Evolutionary conservation across 2,888 invertebrate genomes (phyloP).

Genomic region (Apodemia zela): DNA sequence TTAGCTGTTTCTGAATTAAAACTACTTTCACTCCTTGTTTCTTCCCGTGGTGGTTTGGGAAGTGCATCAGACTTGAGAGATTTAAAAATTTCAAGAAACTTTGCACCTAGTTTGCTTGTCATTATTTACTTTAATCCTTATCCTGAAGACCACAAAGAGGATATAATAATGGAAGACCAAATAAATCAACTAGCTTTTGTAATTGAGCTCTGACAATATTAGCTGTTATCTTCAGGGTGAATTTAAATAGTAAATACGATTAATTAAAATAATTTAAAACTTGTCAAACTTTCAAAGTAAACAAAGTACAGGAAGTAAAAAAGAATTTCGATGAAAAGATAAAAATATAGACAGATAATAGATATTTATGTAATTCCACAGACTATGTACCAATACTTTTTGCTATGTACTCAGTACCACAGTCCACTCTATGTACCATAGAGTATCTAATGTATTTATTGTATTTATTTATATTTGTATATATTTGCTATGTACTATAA

Average conservation of each 20-base stretch:
- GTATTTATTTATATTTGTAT: too few species aligned
- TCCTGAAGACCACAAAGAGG: too few species aligned
- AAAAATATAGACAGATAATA: too few species aligned
- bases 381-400: too few species aligned
- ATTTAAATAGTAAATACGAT: neutral
- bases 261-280: neutral
- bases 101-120: constrained; percentile 41
- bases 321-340: too few species aligned
- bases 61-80: constrained; percentile 75
- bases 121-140: constrained; percentile 25
- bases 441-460: too few species aligned
- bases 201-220: neutral
- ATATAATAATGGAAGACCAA: neutral
- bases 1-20: constrained; percentile 46
- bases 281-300: neutral
- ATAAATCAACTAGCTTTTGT: neutral
- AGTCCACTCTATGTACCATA: too few species aligned
- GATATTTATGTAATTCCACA: too few species aligned
- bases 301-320: neutral
- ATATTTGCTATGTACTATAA: too few species aligned
- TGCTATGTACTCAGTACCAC: too few species aligned
- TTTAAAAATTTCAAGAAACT: constrained; percentile 60
- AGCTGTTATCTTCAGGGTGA: neutral
- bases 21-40: constrained; percentile 40
- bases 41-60: constrained; percentile 66